Evolutionary conservation across 2,113 vertebrate species (phyloP).

Genomic region (Ariopsis seemanni): DNA sequence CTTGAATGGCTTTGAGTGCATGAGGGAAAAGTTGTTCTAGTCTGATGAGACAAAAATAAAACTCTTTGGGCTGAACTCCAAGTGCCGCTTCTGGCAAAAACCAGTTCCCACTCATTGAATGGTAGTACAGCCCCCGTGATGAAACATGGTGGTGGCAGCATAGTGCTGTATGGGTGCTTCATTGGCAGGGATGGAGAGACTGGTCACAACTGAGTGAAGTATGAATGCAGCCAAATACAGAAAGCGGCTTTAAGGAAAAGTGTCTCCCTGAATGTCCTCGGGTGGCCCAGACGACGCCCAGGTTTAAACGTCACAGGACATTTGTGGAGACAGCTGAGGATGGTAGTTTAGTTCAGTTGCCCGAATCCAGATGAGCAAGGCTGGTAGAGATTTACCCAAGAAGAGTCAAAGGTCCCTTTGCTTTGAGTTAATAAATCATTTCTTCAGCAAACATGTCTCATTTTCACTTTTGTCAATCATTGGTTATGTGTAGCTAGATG

Average conservation of each 20-base stretch:
- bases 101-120: not conserved
- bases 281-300: not conserved
- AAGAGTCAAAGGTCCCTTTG: not conserved
- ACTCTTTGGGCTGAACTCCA: not conserved
- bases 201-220: not conserved
- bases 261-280: not conserved
- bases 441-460: no score
- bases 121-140: not conserved
- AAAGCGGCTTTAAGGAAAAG: not conserved
- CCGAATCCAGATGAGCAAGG: not conserved
- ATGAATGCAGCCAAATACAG: not conserved
- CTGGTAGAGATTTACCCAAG: not conserved
- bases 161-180: not conserved
- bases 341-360: no score
- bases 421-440: no score
- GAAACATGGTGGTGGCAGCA: not conserved
- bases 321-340: no score
- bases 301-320: not conserved
- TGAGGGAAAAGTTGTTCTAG: not conserved
- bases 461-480: not conserved
- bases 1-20: not conserved
- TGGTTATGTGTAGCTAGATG: not conserved
- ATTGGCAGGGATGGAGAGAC: not conserved
- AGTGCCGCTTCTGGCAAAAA: not conserved
- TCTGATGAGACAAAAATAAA: not conserved